Percentiles rank a stretch among this genome's conserved stretches.
phyloP scores from a whole-genome alignment of 2,888 invertebrate species.

The Drosophila lacicola region DNA sequence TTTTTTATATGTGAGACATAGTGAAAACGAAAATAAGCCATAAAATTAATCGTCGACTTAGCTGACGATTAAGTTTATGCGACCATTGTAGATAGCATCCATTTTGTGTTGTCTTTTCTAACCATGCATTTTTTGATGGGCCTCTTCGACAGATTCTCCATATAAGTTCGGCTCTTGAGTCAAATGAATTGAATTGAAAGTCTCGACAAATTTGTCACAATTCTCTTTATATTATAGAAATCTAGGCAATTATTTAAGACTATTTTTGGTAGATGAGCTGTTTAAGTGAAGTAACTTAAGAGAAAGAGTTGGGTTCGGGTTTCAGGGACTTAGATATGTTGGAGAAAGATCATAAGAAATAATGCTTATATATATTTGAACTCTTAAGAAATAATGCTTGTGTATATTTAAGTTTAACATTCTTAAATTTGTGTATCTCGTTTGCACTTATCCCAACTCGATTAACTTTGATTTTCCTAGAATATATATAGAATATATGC shows the following conservation, averaged over 20 bases:
- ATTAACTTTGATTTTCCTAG: no score
- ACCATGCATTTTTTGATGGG: constrained; percentile 22
- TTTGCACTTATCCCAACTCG: no score
- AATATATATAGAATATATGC: no score
- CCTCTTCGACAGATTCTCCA: not conserved
- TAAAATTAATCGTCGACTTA: constrained; percentile 78
- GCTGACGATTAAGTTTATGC: constrained; percentile 65
- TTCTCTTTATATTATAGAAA: constrained; percentile 11
- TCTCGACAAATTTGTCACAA: constrained; percentile 27
- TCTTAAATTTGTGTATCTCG: no score
- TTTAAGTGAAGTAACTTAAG: not conserved
- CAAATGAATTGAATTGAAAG: constrained; percentile 26
- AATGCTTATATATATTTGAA: no score
- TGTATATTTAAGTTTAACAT: no score
- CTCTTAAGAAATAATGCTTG: no score
- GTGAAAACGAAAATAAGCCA: constrained; percentile 75
- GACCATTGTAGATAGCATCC: constrained; percentile 54
- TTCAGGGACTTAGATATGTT: no score
- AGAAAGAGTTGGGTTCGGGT: not conserved
- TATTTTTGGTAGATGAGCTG: not conserved
- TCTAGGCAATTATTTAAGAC: not conserved
- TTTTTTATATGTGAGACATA: constrained; percentile 54
- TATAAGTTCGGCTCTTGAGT: constrained; percentile 12
- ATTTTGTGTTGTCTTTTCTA: constrained; percentile 48
- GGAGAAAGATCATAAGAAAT: no score